Evolutionary conservation across 2,113 vertebrate species (phyloP).

Genomic region (Macrotis lagotis): DNA sequence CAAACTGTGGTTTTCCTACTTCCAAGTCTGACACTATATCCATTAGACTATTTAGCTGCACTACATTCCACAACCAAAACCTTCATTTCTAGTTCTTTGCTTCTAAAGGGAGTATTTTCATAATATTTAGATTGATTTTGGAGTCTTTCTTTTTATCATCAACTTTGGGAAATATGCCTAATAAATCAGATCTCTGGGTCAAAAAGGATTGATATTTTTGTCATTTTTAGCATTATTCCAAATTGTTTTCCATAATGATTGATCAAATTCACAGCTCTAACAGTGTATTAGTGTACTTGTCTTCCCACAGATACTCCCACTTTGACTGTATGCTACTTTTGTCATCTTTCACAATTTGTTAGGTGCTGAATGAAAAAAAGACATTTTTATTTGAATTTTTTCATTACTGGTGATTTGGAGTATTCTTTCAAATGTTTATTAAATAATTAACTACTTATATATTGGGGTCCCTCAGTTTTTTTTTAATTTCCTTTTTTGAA

Average conservation of each 20-base stretch:
- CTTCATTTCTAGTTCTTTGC: not conserved
- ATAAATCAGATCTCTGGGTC: not conserved
- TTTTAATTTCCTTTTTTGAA: not conserved
- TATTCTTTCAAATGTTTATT: constrained; percentile 27
- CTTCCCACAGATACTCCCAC: not conserved
- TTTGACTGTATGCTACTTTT: not conserved
- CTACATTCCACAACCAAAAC: not conserved
- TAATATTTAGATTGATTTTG: not conserved
- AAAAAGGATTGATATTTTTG: not conserved
- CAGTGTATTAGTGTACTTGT: not conserved
- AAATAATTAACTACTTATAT: not conserved
- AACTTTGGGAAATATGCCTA: not conserved
- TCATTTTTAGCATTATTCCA: not conserved
- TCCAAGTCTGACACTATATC: not conserved
- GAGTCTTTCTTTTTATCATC: not conserved
- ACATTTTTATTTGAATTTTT: not conserved
- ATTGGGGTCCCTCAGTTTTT: not conserved
- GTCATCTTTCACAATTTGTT: not conserved
- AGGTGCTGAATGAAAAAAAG: not conserved
- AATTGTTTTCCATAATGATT: not conserved
- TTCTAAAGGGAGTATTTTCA: not conserved
- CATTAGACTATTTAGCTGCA: not conserved
- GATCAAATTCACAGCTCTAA: not conserved
- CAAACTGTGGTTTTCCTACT: not conserved
- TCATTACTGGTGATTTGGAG: not conserved